Evolutionary conservation across 2,888 invertebrate species (phyloP), one percentile per base, ranked within the genome.

Genomic region (Platypus cylindrus): DNA sequence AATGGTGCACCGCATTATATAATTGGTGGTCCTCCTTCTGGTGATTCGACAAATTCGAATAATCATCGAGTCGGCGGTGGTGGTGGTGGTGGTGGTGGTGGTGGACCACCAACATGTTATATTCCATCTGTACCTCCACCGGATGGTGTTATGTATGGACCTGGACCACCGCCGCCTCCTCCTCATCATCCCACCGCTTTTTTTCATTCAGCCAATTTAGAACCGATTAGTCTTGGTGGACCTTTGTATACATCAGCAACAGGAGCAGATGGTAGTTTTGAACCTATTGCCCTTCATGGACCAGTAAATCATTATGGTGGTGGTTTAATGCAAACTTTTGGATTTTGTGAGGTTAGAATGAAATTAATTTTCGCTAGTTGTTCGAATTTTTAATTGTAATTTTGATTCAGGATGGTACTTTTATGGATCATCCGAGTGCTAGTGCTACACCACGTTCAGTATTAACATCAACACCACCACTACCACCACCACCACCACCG

Each of bases 81-180:
- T n/a, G n/a, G n/a, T n/a, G n/a, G n/a, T n/a, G n/a, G n/a, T n/a
- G n/a, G n/a, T 37, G 45, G 44, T 29, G 45, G 45, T 22, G 43
- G 46, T 13, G 35, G 40, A 32, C 40, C 40, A 7, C 42, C 42
- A 43, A 28, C 45, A 37, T 33, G 47, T 27, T 43, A 43, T 26
- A 31, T 44, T 43, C 35, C 17, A 32, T 34, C 40, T 37, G 30
- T 39, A 39, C 31, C 26, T 28, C 41, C 41, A 3, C 36, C 18
- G 25, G 38, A 38, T 30, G 30, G 33, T 13, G 20, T 40, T 8
- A 23, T 38, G 13, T 38, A 38, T 17, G 25, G 17, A 5, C 28
- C 28, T 5, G 16, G 27, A 3, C 22, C 25, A 5, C 34, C 34
- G 5, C 37, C 23, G 5, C 36, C 36, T 3, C 31, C 36, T 1